Percentiles rank a stretch among this genome's conserved stretches.
These are phyloP conservation scores for Colossoma macropomum DNA, from an alignment of 2,113 vertebrate species.

Conservation along the genomic window DNA sequence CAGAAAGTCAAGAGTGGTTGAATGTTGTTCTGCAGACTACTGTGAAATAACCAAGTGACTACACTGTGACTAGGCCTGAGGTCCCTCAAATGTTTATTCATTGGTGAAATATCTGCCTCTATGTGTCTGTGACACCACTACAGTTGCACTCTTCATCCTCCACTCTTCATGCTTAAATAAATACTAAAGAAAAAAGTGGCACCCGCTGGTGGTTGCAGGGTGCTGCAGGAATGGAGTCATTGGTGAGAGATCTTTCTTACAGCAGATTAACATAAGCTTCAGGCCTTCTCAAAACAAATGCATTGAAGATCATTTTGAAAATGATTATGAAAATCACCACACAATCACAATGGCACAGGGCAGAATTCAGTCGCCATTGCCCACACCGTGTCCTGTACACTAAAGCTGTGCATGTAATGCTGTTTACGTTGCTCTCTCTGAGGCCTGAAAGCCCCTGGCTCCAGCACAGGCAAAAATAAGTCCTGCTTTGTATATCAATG, in stretches of 20 bases:
- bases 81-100: conserved; percentile 26
- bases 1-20: neutral
- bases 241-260: neutral
- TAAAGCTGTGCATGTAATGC: conserved; percentile 6
- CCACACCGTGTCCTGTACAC: neutral
- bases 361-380: neutral
- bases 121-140: conserved; percentile 14
- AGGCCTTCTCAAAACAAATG: neutral
- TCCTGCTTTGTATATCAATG: conserved; percentile 75
- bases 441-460: conserved; percentile 43
- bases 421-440: neutral
- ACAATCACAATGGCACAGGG: neutral
- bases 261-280: neutral
- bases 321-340: neutral
- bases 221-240: conserved; percentile 60
- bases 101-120: conserved; percentile 11
- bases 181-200: conserved; percentile 75
- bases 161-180: conserved; percentile 23
- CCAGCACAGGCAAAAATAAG: conserved; percentile 69
- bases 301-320: neutral
- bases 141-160: conserved; percentile 6
- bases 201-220: conserved; percentile 73
- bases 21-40: conserved; percentile 33
- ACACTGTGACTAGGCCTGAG: conserved; percentile 20
- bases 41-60: conserved; percentile 13